A percentile compares a stretch with the other conserved stretches of the same genome.
Evolutionary conservation across 2,113 vertebrate species (phyloP).

Genomic region (Dasyurus viverrinus): DNA sequence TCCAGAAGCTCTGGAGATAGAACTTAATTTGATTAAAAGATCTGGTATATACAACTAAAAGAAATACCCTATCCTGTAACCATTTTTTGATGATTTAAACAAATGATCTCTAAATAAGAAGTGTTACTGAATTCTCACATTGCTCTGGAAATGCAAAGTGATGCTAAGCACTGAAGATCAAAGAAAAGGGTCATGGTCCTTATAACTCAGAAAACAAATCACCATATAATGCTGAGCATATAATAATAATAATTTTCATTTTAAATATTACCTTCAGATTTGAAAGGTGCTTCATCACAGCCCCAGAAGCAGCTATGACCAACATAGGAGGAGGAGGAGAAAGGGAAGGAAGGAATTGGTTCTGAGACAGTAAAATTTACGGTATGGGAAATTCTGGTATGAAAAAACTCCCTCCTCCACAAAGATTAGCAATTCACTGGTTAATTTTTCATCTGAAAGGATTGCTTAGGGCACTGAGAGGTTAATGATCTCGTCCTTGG

Average conservation of each 20-base stretch:
- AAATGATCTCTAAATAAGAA: background rate
- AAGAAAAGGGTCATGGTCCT: background rate
- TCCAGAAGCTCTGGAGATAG: background rate
- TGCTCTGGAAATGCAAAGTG: background rate
- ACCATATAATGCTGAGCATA: background rate
- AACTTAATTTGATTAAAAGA: background rate
- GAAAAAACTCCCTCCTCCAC: background rate
- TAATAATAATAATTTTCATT: background rate
- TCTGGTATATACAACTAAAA: background rate
- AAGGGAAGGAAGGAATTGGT: background rate
- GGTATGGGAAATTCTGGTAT: background rate
- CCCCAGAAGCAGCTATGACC: background rate
- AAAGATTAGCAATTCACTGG: background rate
- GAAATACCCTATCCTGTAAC: constrained; percentile 2
- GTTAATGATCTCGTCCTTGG: background rate
- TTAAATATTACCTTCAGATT: background rate
- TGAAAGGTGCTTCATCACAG: background rate
- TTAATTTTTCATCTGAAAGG: background rate
- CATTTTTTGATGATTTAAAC: background rate
- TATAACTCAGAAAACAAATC: background rate
- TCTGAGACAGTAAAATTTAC: background rate
- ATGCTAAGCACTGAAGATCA: background rate
- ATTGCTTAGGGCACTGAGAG: background rate
- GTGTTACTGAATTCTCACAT: background rate
- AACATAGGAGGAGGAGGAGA: background rate